Conservation (phyloP, 2,797 vertebrate genomes). For the Adrianichthys oophorus region DNA sequence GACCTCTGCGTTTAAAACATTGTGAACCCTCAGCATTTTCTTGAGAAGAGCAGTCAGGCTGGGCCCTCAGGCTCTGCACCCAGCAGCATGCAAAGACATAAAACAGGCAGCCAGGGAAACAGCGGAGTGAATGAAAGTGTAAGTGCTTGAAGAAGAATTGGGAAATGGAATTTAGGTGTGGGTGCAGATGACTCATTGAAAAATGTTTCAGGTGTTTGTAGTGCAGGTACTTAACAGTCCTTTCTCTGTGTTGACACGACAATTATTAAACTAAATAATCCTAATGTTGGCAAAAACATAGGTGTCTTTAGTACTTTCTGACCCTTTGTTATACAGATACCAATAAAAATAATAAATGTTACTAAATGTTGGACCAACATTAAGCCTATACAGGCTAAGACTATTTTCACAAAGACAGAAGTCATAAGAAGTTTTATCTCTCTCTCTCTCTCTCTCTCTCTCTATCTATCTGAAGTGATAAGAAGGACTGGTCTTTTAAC, state of each 20-base stretch:
- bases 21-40: constrained; percentile 81
- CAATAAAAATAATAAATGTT: constrained; percentile 18
- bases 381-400: constrained; percentile 19
- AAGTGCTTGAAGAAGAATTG: constrained; percentile 41
- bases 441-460: no score
- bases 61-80: constrained; percentile 66
- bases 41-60: constrained; percentile 75
- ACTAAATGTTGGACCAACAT: constrained; percentile 13
- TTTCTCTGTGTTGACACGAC: constrained; percentile 45
- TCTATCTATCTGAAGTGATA: constrained; percentile 17
- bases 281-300: constrained; percentile 25
- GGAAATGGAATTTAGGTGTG: constrained; percentile 35
- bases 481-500: constrained; percentile 40
- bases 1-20: constrained; percentile 66
- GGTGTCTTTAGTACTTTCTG: constrained; percentile 31
- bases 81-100: constrained; percentile 63
- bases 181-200: constrained; percentile 39
- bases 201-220: constrained; percentile 42
- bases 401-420: constrained; percentile 28
- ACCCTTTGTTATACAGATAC: constrained; percentile 45
- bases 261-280: constrained; percentile 40
- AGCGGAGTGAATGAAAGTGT: constrained; percentile 32
- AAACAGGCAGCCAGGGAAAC: constrained; percentile 44
- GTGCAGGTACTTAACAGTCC: constrained; percentile 42
- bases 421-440: constrained; percentile 6